Conservation (phyloP, 2,888 invertebrate species). For the Cordilura impudica region DNA sequence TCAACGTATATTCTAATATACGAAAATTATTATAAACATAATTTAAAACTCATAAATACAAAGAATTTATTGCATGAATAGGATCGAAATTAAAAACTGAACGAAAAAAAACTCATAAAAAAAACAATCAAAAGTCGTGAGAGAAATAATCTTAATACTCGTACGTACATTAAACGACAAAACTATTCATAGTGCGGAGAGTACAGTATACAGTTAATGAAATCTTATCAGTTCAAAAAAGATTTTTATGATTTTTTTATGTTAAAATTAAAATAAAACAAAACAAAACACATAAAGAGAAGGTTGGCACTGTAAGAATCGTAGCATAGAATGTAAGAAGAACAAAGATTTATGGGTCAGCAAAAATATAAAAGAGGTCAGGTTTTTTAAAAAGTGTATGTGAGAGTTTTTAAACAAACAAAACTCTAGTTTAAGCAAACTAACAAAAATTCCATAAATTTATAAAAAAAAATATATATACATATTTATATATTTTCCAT, state of each 20-base stretch:
- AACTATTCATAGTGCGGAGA: too few relatives aligned
- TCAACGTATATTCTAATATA: not conserved
- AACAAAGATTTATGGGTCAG: constrained; percentile 67
- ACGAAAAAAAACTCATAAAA: not conserved
- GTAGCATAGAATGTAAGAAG: not conserved
- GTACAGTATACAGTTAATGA: not conserved
- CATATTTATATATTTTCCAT: constrained; percentile 14
- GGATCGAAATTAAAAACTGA: not conserved
- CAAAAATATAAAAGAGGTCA: constrained; percentile 70
- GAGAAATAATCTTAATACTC: constrained; percentile 8
- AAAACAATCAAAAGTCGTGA: constrained; percentile 10
- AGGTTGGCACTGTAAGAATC: constrained; percentile 16
- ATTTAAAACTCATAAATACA: constrained; percentile 26
- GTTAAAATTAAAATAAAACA: constrained; percentile 8
- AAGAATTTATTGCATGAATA: constrained; percentile 23
- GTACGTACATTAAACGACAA: not conserved
- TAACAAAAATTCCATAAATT: constrained; percentile 22
- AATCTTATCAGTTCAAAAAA: constrained; percentile 29
- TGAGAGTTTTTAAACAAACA: constrained; percentile 35
- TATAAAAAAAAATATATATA: not conserved
- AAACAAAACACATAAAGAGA: not conserved
- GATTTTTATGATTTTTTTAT: not conserved
- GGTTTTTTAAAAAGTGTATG: constrained; percentile 38
- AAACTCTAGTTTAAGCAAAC: constrained; percentile 47
- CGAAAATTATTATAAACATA: constrained; percentile 3